Percentiles rank a stretch among this genome's conserved stretches.
These are phyloP conservation scores for Ochotona curzoniae DNA, from an alignment of 2,113 vertebrate species.

Conservation along the genomic window DNA sequence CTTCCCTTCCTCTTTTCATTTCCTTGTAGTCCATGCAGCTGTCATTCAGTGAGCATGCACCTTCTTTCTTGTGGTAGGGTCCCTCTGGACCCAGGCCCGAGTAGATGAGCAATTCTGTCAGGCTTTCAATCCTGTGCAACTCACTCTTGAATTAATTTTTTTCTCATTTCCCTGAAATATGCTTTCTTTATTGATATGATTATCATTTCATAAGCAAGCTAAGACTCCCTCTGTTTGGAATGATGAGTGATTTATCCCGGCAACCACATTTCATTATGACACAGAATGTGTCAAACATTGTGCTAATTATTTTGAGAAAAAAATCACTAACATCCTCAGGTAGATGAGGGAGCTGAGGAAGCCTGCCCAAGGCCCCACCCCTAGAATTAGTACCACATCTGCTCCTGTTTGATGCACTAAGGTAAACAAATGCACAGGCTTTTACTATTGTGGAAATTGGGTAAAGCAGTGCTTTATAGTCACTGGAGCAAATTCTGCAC, in stretches of 20 bases:
- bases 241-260: neutral
- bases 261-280: neutral
- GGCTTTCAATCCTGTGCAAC: neutral
- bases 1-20: neutral
- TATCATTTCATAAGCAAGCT: neutral
- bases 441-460: neutral
- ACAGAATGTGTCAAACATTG: neutral
- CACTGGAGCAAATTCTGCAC: neutral
- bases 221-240: neutral
- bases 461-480: neutral
- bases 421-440: neutral
- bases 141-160: too few species aligned
- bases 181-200: neutral
- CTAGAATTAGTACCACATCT: neutral
- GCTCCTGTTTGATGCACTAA: rapidly evolving
- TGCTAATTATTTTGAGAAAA: neutral
- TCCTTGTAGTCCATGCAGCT: too few species aligned
- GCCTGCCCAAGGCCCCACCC: neutral
- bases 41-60: neutral
- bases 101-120: neutral
- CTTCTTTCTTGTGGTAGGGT: neutral
- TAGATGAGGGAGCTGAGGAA: neutral
- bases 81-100: neutral
- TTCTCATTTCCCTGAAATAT: neutral
- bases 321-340: neutral